Base-by-base conservation (phyloP, 2,797 vertebrate species). In the Falco biarmicus region DNA sequence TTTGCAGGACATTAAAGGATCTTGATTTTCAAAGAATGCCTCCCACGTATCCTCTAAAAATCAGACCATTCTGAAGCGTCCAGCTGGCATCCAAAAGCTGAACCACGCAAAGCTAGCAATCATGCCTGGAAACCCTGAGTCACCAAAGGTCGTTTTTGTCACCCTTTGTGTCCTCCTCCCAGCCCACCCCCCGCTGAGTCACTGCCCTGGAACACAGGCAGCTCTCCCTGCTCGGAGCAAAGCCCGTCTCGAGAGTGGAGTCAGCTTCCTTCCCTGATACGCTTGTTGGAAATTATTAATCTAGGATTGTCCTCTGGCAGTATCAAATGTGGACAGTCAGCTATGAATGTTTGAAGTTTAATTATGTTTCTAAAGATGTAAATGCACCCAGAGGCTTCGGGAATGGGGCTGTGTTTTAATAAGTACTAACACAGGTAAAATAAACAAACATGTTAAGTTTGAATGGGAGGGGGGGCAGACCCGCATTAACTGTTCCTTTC, bases 341-440 rank as follows among this genome's bases (percentile, higher is more conserved):
- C 79, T 87, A 78, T 50, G 68, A 88, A 84, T 61, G 45, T 84
- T 70, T 93, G 85, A 95, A 93, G 85, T 86, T 97, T 95, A 97
- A 97, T 96, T 95, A 92, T 48, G 54, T 91, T 96, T 93, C 83
- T 82, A 50, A 96, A 93, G 39, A 81, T n/a, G 70, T 68, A 96
- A 97, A 90, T 3, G 3, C 57, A 86, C 32, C 61, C 77, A 81
- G 88, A 89, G 45, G 80, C 84, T 96, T 91, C 69, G 73, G 57
- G 86, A 90, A 79, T 53, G 21, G 28, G n/a, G 22, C 63, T 69
- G 48, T 32, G 57, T 73, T 91, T 89, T 82, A 94, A 39, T 86
- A 90, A 94, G 89, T 86, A 74, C 61, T 65, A 83, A 73, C 65
- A 51, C 0, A 89, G 43, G 78, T 87, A 91, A 93, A 95, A 96